Base-by-base conservation (phyloP, 1,140 invertebrate genomes). In the Cotesia glomerata region DNA sequence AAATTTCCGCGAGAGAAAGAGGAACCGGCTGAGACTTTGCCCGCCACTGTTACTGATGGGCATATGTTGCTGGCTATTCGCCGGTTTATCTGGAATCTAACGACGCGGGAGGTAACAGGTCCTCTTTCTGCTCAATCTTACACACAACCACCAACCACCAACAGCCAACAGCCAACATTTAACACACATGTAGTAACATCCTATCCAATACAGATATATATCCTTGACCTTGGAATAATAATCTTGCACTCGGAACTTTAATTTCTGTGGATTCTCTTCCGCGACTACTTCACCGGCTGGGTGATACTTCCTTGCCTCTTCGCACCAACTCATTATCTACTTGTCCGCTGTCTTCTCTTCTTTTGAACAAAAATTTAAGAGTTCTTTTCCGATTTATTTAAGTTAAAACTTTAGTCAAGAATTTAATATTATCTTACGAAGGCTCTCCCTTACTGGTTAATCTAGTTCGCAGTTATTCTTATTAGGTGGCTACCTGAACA, bases 11-110 rank as follows among this genome's bases (percentile, higher is more conserved):
- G 66, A 58, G 56, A 58, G 56, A 58, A 58, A 16, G 69, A 71
- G n/a, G 36, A 49, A 45, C 35, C 71, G 64, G 56, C 61, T 66
- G 58, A 16, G 18, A 66, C 34, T 26, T 66, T 9, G 18, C 14
- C 64, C 39, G 64, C 66, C 39, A 9, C 39, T 70, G 36, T 59
- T 70, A 58, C 59, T 59, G 69, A 64, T 63, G 59, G 69, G 39
- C 63, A 59, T 52, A 71, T 11, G 52, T 45, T 45, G 39, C 39
- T 45, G 39, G 7, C 11, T 45, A 45, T 35, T 49, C 45, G 11
- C 54, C 62, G 63, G 51, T 65, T 72, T 66, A 74, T 72, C 71
- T 72, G 70, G 66, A 72, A 75, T 75, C 71, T 72, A 65, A 62
- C 69, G 62, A 75, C 70, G 74, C 65, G 70, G 71, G 64, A 69